Conservation (phyloP, 37 sponge, comb jelly and placozoan genomes). For the Agelas oroides region DNA sequence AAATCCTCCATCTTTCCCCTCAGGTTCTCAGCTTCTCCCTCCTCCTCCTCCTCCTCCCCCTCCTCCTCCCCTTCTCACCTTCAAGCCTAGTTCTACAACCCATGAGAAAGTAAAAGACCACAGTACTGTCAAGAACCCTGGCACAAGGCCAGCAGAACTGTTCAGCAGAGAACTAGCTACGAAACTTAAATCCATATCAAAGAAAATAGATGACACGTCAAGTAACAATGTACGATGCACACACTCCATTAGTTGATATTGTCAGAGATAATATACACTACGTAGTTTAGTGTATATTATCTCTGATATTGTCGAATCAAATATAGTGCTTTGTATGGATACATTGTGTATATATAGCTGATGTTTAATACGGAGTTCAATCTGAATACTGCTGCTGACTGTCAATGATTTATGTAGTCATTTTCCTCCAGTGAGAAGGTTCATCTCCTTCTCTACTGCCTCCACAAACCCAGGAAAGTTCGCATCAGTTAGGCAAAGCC, state of each 20-base stretch:
- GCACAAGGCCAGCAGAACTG: neutral
- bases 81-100: neutral
- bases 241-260: too few relatives aligned
- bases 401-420: neutral
- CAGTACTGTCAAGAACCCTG: neutral
- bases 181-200: neutral
- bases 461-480: slow-evolving; percentile 96
- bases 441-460: slow-evolving; percentile 86
- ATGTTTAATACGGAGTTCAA: too few relatives aligned
- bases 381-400: too few relatives aligned
- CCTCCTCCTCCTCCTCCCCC: neutral
- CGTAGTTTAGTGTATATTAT: too few relatives aligned
- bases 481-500: slow-evolving; percentile 91
- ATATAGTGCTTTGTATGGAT: too few relatives aligned
- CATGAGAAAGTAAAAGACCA: too few relatives aligned
- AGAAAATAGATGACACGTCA: neutral
- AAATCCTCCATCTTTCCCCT: slow-evolving; percentile 1
- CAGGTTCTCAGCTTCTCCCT: too few relatives aligned
- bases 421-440: slow-evolving; percentile 34
- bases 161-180: neutral
- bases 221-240: too few relatives aligned
- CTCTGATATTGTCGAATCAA: too few relatives aligned
- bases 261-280: too few relatives aligned
- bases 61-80: neutral
- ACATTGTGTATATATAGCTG: too few relatives aligned